Base-by-base conservation (phyloP, 2,888 invertebrate genomes). In the Lordiphosa fenestrarum region DNA sequence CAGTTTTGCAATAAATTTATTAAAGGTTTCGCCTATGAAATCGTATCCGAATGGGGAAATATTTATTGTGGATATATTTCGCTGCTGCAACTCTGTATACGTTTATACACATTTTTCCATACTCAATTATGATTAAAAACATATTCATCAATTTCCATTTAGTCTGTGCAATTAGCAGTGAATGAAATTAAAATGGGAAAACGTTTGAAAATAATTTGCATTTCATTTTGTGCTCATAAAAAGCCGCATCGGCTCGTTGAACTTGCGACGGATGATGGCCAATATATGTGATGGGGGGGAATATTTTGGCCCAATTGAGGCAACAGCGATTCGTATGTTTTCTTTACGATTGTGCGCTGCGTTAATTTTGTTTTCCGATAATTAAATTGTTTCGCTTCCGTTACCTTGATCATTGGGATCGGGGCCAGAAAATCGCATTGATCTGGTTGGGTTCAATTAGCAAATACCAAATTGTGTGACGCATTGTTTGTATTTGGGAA, bases 381-480 rank as follows among this genome's bases (percentile, higher is more conserved):
- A 81, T 77, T 70, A 67, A 83, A 76, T 73, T 52, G 65, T 64
- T 67, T 68, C 44, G 77, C 73, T 81, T 77, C 77, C 84, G 84
- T 64, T 70, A 76, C 81, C 77, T 84, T 76, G 68, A 76, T 77
- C 73, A 58, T 49, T 35, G 49, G 37, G 52, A 62, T 54, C 51
- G 62, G 42, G 50, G 33, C 48, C 52, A 53, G 48, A 53, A 68
- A 60, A 7, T 49, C 52, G 49, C 46, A 60, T 46, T 54, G 35
- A 61, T 60, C 47, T 13, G 39, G 41, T 42, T 61, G 53, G 53
- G 54, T 70, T 84, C 84, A 84, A 73, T 84, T 76, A 76, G 64
- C 68, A 56, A 59, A 54, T 53, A 41, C 58, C 36, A 38, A 65
- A 69, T 49, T 40, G 66, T 66, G 66, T 83, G 76, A 83, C 80